These are phyloP conservation scores for Colaptes auratus DNA, from an alignment of 2,113 vertebrate genomes.

Conservation along the genomic window DNA sequence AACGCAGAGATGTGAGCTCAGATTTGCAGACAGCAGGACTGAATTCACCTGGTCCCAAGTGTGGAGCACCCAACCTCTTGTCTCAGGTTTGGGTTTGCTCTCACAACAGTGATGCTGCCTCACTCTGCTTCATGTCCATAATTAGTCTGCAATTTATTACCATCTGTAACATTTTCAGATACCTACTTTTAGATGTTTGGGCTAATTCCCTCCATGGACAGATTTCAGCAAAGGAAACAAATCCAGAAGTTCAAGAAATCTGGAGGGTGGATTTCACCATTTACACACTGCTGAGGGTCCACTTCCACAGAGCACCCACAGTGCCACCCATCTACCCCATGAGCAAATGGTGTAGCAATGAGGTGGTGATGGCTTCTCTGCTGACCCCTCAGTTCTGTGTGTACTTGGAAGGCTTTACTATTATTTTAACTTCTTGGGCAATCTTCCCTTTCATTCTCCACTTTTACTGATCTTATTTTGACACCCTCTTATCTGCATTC, in stretches of 20 bases:
- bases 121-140: neutral
- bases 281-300: too few relatives aligned
- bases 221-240: neutral
- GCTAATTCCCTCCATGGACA: neutral
- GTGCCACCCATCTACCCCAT: neutral
- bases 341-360: accelerated
- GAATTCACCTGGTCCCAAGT: accelerated
- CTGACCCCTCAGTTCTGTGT: neutral
- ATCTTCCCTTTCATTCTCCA: conserved; percentile 49
- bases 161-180: neutral
- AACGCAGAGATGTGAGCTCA: neutral
- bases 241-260: neutral
- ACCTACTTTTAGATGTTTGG: neutral
- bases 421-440: conserved; percentile 12
- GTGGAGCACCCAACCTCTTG: neutral
- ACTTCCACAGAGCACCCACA: neutral
- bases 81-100: neutral
- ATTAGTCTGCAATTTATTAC: neutral
- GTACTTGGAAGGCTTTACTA: neutral
- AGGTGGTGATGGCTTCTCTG: neutral
- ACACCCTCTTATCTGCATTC: conserved; percentile 42
- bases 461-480: conserved; percentile 55
- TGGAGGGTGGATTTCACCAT: neutral
- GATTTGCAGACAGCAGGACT: too few relatives aligned
- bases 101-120: neutral